A percentile compares a stretch with the other conserved stretches of the same genome.
Conservation (phyloP, 1,140 invertebrate genomes). For the Calliopsis andreniformis region DNA sequence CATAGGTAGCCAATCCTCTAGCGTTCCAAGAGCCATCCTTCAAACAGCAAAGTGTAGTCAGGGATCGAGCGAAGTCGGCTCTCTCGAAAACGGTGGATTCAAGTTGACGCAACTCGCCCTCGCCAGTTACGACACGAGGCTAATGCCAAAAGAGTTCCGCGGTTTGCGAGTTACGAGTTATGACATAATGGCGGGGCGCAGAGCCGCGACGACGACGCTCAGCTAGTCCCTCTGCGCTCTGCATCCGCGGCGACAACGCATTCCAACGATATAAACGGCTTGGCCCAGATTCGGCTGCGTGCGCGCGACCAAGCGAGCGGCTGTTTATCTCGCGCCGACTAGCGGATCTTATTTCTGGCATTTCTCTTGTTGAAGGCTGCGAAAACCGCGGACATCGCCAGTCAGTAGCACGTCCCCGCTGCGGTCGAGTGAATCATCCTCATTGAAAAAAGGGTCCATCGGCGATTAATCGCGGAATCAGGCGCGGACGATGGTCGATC, state of each 20-base stretch:
- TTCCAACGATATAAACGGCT: conserved; percentile 69
- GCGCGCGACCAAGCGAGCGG: not conserved
- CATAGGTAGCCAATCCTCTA: too few relatives aligned
- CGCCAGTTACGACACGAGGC: not conserved
- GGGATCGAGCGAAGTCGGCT: not conserved
- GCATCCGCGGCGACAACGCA: conserved; percentile 62
- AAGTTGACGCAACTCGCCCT: not conserved
- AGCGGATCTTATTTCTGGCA: conserved; percentile 71
- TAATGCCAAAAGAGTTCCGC: conserved; percentile 46
- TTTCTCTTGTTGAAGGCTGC: conserved; percentile 62
- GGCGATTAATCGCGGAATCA: conserved; percentile 10
- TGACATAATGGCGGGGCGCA: conserved; percentile 53
- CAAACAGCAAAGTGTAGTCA: too few relatives aligned
- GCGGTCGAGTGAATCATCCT: conserved; percentile 19
- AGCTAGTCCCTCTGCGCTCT: conserved; percentile 26
- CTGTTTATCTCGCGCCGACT: conserved; percentile 62
- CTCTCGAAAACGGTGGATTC: not conserved
- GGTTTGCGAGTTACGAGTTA: conserved; percentile 46
- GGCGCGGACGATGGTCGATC: not conserved
- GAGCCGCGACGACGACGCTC: not conserved
- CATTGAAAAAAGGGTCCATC: not conserved
- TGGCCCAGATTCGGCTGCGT: conserved; percentile 68
- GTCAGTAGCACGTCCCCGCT: not conserved
- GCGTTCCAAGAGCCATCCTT: too few relatives aligned
- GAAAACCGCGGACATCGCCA: conserved; percentile 46